Evolutionary conservation across 1,140 invertebrate genomes (phyloP).

Genomic region (Leptinotarsa lineolata): DNA sequence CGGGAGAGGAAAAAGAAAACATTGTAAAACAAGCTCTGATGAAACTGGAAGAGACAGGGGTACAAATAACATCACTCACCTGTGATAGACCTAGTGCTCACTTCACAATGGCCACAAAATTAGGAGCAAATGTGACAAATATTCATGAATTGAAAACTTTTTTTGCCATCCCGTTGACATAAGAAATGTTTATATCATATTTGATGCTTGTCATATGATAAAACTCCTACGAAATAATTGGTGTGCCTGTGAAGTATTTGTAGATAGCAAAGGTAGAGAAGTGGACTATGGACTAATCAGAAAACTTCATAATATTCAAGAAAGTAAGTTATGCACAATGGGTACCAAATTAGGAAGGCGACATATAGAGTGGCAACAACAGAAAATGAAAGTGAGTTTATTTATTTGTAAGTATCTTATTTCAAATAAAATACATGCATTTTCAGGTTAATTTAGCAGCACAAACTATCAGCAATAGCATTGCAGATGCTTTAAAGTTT

Average conservation of each 20-base stretch:
- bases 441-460: conserved; percentile 38
- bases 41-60: conserved; percentile 31
- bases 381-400: conserved; percentile 29
- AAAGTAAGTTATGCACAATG: neutral
- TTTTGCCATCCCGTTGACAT: conserved; percentile 16
- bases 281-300: neutral
- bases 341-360: conserved; percentile 11
- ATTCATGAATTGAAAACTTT: conserved; percentile 15
- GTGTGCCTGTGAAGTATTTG: conserved; percentile 43
- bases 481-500: conserved; percentile 38
- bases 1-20: conserved; percentile 31
- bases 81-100: conserved; percentile 42
- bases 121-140: conserved; percentile 10
- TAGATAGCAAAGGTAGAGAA: conserved; percentile 35
- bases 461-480: conserved; percentile 40
- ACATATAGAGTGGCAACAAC: conserved; percentile 16
- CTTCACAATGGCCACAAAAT: conserved; percentile 34
- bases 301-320: conserved; percentile 13
- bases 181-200: conserved; percentile 13
- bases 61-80: conserved; percentile 36
- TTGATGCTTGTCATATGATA: conserved; percentile 28
- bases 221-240: conserved; percentile 31
- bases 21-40: conserved; percentile 34
- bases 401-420: conserved; percentile 23
- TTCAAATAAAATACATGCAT: neutral